Evolutionary conservation across 2,888 invertebrate genomes (phyloP).

Genomic region (Cenopis cana): DNA sequence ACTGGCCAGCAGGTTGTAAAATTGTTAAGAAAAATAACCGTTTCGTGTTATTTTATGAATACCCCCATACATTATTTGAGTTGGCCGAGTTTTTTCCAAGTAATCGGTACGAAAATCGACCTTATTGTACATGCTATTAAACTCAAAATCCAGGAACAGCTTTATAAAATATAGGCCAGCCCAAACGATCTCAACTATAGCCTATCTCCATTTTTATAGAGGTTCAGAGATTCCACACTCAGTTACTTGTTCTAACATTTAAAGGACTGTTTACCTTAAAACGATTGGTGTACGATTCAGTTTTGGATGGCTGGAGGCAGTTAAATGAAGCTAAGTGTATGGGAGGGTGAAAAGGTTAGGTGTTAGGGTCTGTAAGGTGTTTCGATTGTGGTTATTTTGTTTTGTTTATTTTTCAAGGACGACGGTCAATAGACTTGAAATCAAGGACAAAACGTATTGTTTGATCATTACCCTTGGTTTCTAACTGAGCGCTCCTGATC

Average conservation of each 20-base stretch:
- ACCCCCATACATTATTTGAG: constrained; percentile 12
- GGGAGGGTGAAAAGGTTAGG: constrained; percentile 21
- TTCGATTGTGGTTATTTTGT: constrained; percentile 32
- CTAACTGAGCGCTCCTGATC: too few species aligned
- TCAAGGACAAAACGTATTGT: neutral
- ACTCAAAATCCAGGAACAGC: too few species aligned
- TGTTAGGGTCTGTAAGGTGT: constrained; percentile 34
- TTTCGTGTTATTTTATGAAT: constrained; percentile 41
- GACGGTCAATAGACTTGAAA: constrained; percentile 1
- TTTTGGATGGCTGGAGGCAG: neutral
- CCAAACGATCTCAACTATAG: neutral
- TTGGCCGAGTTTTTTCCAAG: too few species aligned
- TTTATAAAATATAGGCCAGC: too few species aligned
- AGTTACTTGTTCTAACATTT: neutral
- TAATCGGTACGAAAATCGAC: too few species aligned
- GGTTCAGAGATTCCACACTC: constrained; percentile 27
- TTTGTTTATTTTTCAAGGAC: constrained; percentile 25
- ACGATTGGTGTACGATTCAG: neutral
- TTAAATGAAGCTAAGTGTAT: constrained; percentile 33
- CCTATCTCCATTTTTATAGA: constrained; percentile 43
- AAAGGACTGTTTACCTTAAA: neutral
- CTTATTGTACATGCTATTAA: too few species aligned
- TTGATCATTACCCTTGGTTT: too few species aligned
- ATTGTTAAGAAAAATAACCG: constrained; percentile 37
- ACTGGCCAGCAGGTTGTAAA: constrained; percentile 35